A percentile compares a stretch with the other conserved stretches of the same genome.
phyloP scores from a whole-genome alignment of 2,113 vertebrate genomes.

The Spermophilus dauricus region DNA sequence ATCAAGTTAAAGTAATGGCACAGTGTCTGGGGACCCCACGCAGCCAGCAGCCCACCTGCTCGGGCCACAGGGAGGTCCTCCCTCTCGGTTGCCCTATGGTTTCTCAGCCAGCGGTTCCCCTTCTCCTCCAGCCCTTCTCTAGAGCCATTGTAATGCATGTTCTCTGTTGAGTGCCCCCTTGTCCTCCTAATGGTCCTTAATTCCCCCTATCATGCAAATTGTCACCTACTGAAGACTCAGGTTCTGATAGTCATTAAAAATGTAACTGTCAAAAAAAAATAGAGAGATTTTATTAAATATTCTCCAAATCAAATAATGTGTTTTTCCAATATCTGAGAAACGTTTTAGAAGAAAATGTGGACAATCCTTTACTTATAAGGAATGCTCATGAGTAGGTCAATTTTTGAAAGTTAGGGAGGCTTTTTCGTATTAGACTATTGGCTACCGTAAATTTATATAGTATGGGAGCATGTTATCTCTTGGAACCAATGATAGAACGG shows the following conservation, averaged over 20 bases:
- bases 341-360: neutral
- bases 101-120: neutral
- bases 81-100: rapidly evolving
- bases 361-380: neutral
- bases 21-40: neutral
- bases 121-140: neutral
- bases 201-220: neutral
- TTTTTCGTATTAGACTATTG: neutral
- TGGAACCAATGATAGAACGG: neutral
- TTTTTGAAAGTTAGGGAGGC: rapidly evolving
- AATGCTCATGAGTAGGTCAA: neutral
- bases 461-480: neutral
- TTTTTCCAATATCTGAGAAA: neutral
- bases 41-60: neutral
- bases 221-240: neutral
- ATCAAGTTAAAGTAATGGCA: neutral
- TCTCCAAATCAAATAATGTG: neutral
- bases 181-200: neutral
- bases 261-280: neutral
- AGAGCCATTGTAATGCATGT: rapidly evolving
- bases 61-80: rapidly evolving
- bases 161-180: neutral
- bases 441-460: neutral
- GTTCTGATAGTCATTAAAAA: neutral
- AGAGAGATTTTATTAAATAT: neutral